phyloP scores from a whole-genome alignment of 2,113 vertebrate genomes.

The Tetrax tetrax region DNA sequence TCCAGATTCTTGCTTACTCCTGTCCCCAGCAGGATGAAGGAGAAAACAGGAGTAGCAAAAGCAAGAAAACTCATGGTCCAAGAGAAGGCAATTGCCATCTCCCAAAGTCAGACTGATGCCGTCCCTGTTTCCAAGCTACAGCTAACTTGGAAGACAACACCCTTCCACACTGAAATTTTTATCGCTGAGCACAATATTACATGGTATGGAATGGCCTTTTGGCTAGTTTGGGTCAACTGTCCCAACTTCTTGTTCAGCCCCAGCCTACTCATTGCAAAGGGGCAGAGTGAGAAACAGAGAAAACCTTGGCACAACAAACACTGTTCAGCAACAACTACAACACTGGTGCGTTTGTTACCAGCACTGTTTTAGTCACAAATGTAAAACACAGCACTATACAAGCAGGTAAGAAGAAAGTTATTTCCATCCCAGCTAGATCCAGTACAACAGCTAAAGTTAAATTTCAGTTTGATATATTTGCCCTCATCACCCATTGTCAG shows the following conservation, averaged over 20 bases:
- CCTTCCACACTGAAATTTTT: rapidly evolving
- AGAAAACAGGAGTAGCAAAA: neutral
- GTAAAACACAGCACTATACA: neutral
- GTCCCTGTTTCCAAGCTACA: neutral
- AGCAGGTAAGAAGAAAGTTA: neutral
- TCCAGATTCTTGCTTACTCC: neutral
- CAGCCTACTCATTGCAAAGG: neutral
- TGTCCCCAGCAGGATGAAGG: neutral
- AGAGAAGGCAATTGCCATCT: neutral
- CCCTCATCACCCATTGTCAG: neutral
- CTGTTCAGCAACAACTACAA: neutral
- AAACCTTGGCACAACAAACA: neutral
- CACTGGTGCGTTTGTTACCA: neutral
- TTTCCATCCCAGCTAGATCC: neutral
- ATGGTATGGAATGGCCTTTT: neutral
- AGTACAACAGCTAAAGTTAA: neutral
- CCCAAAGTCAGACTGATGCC: neutral
- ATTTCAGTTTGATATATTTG: neutral
- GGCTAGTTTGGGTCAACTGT: neutral
- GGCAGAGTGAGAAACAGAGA: neutral
- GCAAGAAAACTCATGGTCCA: neutral
- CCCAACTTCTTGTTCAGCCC: neutral
- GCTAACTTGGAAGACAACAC: neutral
- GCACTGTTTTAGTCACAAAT: neutral
- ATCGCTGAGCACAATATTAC: rapidly evolving